Percentiles rank a stretch among this genome's conserved stretches.
Conservation (phyloP, 2,797 vertebrate species). For the Gymnoscopelus braueri region DNA sequence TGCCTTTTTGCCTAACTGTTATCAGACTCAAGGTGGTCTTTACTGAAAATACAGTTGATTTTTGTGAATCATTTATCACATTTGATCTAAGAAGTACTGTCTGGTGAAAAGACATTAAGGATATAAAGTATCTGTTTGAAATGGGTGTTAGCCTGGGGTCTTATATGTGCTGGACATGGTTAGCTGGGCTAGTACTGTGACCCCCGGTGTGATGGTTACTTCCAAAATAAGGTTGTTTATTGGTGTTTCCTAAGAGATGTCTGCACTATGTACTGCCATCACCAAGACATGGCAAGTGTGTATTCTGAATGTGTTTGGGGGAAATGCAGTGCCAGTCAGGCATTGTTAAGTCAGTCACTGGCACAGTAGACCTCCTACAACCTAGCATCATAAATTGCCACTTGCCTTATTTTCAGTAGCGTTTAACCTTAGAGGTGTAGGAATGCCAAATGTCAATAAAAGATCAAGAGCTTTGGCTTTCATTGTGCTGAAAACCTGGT, state of each 20-base stretch:
- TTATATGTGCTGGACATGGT: not conserved
- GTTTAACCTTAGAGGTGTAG: not conserved
- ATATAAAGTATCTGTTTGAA: too few relatives aligned
- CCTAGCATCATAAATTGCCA: not conserved
- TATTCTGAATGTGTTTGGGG: not conserved
- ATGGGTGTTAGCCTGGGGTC: not conserved
- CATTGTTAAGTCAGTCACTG: not conserved
- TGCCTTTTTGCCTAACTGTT: not conserved
- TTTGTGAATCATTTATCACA: too few relatives aligned
- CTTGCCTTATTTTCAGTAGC: not conserved
- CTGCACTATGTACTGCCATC: not conserved
- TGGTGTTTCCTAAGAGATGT: constrained; percentile 5
- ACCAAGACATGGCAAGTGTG: not conserved
- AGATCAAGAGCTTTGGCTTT: not conserved
- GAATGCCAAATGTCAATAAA: constrained; percentile 7
- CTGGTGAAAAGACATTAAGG: too few relatives aligned
- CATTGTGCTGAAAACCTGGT: not conserved
- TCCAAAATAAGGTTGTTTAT: not conserved
- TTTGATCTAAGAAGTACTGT: too few relatives aligned
- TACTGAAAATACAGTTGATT: not conserved
- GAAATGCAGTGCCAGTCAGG: not conserved
- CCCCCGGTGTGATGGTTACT: not conserved
- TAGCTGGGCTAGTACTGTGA: not conserved
- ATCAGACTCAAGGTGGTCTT: not conserved
- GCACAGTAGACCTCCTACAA: not conserved